Evolutionary conservation across 2,888 invertebrate genomes (phyloP).

Genomic region (Acanthosepion lycidas): DNA sequence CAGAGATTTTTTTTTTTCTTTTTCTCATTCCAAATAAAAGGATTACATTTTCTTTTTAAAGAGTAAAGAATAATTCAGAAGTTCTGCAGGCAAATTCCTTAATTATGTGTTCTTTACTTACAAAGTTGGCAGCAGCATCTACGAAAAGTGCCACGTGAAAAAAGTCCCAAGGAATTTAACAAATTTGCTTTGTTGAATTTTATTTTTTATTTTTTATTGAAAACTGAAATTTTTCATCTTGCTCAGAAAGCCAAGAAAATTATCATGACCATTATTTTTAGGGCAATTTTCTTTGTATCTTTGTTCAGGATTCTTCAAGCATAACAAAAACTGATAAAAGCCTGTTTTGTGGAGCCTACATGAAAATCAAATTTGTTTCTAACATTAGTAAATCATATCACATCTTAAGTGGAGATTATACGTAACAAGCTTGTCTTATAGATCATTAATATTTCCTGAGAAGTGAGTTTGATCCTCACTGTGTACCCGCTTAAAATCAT

Average conservation of each 20-base stretch:
- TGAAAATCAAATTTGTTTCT: too few relatives aligned
- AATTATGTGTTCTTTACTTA: conserved; percentile 33
- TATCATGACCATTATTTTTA: neutral
- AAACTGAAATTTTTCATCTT: neutral
- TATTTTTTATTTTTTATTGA: neutral
- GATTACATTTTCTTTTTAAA: conserved; percentile 17
- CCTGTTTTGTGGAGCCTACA: too few relatives aligned
- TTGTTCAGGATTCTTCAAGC: neutral
- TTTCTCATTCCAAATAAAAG: neutral
- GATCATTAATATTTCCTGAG: too few relatives aligned
- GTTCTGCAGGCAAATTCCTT: neutral
- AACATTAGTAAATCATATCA: too few relatives aligned
- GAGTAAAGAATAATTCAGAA: neutral
- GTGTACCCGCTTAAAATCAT: too few relatives aligned
- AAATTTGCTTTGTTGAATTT: neutral
- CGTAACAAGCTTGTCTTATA: too few relatives aligned
- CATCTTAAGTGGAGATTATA: too few relatives aligned
- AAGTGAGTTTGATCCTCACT: too few relatives aligned
- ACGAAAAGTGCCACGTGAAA: neutral
- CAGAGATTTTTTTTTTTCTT: neutral
- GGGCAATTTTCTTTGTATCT: neutral
- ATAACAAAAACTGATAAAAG: too few relatives aligned
- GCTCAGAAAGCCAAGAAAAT: neutral
- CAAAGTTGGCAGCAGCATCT: neutral
- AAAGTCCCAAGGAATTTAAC: conserved; percentile 34